These are phyloP conservation scores for Alces alces DNA, from an alignment of 2,113 vertebrate species.

Conservation along the genomic window DNA sequence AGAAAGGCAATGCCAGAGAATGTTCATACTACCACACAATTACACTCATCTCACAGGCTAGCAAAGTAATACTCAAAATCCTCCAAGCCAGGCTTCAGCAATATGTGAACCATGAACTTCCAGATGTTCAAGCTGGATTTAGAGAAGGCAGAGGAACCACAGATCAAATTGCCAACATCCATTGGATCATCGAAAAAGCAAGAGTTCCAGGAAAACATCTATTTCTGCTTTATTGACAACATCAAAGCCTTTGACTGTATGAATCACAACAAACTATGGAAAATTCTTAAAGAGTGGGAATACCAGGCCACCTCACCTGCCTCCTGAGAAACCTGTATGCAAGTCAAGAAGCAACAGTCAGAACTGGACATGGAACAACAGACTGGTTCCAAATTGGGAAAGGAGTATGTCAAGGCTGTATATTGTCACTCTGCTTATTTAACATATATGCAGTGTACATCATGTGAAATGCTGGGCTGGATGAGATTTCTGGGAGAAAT, in stretches of 20 bases:
- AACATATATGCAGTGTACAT: background rate
- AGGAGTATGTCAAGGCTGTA: background rate
- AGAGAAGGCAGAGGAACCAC: background rate
- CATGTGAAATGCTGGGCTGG: background rate
- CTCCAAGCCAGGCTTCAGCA: background rate
- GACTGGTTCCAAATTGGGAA: background rate
- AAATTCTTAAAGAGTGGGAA: background rate
- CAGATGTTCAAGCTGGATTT: background rate
- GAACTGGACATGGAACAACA: background rate
- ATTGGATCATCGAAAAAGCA: background rate
- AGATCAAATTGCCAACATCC: background rate
- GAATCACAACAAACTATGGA: background rate
- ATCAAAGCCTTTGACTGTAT: background rate
- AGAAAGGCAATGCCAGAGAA: background rate
- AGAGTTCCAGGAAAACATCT: background rate
- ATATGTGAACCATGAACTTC: accelerated
- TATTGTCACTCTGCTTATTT: background rate
- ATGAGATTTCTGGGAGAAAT: background rate
- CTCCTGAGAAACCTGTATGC: background rate
- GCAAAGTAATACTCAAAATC: background rate
- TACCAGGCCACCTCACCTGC: background rate
- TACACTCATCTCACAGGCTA: background rate
- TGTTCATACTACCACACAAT: background rate
- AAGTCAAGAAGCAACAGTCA: background rate
- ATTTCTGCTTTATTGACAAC: background rate